Evolutionary conservation across 2,797 vertebrate species (phyloP), one percentile per base, ranked within the genome.

Genomic region (Myotis pilosus): DNA sequence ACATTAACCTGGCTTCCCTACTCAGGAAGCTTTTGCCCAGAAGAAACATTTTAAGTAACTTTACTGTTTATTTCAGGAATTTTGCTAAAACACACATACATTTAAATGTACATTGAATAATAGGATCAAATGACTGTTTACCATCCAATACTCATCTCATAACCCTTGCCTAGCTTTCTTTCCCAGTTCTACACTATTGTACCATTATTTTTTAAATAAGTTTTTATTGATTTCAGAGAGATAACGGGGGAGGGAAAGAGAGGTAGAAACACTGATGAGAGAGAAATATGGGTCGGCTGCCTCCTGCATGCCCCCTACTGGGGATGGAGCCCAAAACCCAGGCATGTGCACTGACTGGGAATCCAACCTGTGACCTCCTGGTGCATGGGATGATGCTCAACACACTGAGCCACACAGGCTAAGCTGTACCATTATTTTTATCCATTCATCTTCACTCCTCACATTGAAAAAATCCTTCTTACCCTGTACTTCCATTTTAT

Each of bases 51-150:
- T 57, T 76, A 75, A 92, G 23, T 44, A 86, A 81, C 23, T 64
- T 85, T 33, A 74, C 33, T 66, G 25, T 66, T 88, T 93, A 88
- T 72, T 82, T 94, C 25, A 82, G 28, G 4, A 92, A 81, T 57
- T 75, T 79, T 71, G 25, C 60, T 72, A 44, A 47, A 53, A 55
- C 60, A 62, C 11, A 53, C 68, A 41, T 62, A 33, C 2, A 53
- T n/a, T 72, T 79, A 76, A 84, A 60, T 81, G 17, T 68, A 51
- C 5, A 82, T 41, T 57, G 41, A 94, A 74, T 81, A 38, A 74
- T 19, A 60, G 8, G n/a, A 23, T 44, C 7, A 82, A 72, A 72
- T 49, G 25, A 33, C n/a, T 20, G 0, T 36, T 86, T 82, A 87
- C 10, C 13, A 87, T n/a, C 19, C 33, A 92, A 92, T 19, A n/a